Conservation (phyloP, 2,888 invertebrate genomes). For the Hydropsyche betteni region DNA sequence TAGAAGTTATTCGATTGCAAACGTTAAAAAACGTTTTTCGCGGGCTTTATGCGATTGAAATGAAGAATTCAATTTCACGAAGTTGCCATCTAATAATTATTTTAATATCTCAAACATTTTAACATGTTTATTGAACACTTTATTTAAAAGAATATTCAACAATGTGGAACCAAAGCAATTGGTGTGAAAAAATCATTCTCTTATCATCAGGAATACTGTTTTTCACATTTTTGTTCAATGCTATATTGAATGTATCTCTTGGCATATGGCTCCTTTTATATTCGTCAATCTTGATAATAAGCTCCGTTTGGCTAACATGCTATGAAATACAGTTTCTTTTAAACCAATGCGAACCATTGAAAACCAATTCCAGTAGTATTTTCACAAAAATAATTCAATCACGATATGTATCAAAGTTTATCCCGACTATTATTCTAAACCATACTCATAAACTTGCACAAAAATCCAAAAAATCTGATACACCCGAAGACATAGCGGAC, state of each 20-base stretch:
- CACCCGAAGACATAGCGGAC: slow-evolving; percentile 57
- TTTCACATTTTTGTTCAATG: slow-evolving; percentile 37
- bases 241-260: slow-evolving; percentile 24
- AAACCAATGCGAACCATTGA: slow-evolving; percentile 64
- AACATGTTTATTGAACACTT: no score
- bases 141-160: background rate
- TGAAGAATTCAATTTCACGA: no score
- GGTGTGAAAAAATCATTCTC: slow-evolving; percentile 49
- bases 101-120: no score
- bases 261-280: slow-evolving; percentile 62
- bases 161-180: slow-evolving; percentile 41
- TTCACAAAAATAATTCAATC: slow-evolving; percentile 54
- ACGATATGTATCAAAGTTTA: slow-evolving; percentile 43
- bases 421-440: slow-evolving; percentile 55
- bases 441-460: slow-evolving; percentile 55
- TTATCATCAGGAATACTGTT: slow-evolving; percentile 42
- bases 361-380: slow-evolving; percentile 57
- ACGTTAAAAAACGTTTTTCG: no score
- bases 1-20: no score
- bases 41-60: no score
- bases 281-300: slow-evolving; percentile 59
- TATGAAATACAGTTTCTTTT: slow-evolving; percentile 66
- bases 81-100: no score
- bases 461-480: slow-evolving; percentile 52
- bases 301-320: slow-evolving; percentile 64